phyloP scores from a whole-genome alignment of 1,140 invertebrate genomes.

The Asobara japonica region DNA sequence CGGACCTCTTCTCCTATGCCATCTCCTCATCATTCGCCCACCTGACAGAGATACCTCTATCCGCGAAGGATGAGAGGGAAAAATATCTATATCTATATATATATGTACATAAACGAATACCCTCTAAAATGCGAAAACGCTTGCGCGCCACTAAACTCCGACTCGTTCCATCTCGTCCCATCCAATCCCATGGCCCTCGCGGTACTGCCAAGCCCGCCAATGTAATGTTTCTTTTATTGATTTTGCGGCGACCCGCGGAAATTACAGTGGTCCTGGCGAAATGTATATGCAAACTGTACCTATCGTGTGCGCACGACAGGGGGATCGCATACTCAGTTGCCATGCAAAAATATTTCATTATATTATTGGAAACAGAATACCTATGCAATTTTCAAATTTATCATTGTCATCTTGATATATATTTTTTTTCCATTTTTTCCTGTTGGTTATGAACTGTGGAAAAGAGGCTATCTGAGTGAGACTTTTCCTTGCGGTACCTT shows the following conservation, averaged over 20 bases:
- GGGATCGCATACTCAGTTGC: neutral
- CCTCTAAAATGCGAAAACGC: constrained; percentile 45
- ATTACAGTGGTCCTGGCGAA: constrained; percentile 54
- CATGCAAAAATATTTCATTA: constrained; percentile 16
- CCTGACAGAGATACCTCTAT: constrained; percentile 19
- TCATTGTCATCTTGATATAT: neutral
- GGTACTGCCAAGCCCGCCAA: constrained; percentile 58
- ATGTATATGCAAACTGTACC: constrained; percentile 44
- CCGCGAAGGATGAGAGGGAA: constrained; percentile 5
- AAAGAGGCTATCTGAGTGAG: too few relatives aligned
- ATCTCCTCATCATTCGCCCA: constrained; percentile 49
- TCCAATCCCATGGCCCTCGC: constrained; percentile 59
- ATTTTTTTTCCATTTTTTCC: neutral
- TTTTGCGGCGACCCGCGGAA: constrained; percentile 64
- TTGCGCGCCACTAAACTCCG: constrained; percentile 50
- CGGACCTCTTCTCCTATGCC: constrained; percentile 21
- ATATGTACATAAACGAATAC: constrained; percentile 22
- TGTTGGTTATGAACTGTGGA: neutral
- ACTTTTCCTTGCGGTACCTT: too few relatives aligned
- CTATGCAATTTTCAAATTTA: neutral
- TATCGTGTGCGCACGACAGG: constrained; percentile 16
- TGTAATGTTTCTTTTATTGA: constrained; percentile 69
- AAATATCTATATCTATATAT: constrained; percentile 37
- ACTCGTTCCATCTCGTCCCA: constrained; percentile 60
- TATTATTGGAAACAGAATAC: neutral